Evolutionary conservation across 2,797 vertebrate species (phyloP), one percentile per base, ranked within the genome.

Genomic region (Pelobates cultripes): DNA sequence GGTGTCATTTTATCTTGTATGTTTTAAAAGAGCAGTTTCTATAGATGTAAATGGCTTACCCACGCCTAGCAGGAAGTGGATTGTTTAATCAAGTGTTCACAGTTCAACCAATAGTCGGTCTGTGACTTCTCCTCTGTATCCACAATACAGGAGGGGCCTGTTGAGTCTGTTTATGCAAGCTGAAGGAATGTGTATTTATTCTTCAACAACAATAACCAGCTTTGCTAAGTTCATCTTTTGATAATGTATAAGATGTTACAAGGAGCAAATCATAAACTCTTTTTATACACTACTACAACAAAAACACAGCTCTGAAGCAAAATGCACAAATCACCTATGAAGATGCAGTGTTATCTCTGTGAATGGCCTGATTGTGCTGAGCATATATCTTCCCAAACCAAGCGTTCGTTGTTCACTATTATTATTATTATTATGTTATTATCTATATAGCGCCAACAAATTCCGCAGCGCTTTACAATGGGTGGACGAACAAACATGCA

Each of bases 21-120:
- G 13, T 70, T 51, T 61, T 14, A 57, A 66, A 66, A 41, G 8
- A 43, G n/a, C 28, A 9, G 12, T 43, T 75, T 66, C 3, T 73
- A 64, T 68, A 5, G 47, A 15, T 28, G 66, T 66, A 47, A 67
- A 42, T 1, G 7, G 68, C 69, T 40, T 44, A 43, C 63, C 14
- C 70, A 7, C 0, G 73, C 80, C 67, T 43, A 17, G 74, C 68
- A 57, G 76, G 70, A 15, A 2, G 12, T 3, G 10, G 63, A 73
- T 83, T 78, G 70, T 83, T 73, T 78, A 73, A 78, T 83, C 70
- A 70, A 74, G 76, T 70, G 51, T 51, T 74, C 9, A 14, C 14
- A 57, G 61, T 47, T 77, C 69, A 44, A n/a, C 45, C 13, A 15
- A 0, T 8, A 9, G 42, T 51, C 3, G 14, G 47, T 77, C 69